Evolutionary conservation across 2,888 invertebrate species (phyloP).

Genomic region (Monochamus alternatus): DNA sequence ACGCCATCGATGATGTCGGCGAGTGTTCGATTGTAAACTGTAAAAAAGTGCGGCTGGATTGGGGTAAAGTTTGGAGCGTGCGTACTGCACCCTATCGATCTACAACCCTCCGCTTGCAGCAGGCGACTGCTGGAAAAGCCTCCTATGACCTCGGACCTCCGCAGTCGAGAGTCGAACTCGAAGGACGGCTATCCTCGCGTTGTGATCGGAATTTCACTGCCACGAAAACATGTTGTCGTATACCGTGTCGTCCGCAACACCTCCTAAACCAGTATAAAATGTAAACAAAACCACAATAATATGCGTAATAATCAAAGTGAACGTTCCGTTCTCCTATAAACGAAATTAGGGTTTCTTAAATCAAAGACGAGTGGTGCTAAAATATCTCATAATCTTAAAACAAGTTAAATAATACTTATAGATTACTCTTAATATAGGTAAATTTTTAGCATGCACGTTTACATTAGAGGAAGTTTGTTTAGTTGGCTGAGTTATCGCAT

Average conservation of each 20-base stretch:
- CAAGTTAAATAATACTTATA: constrained; percentile 19
- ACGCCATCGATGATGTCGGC: constrained; percentile 40
- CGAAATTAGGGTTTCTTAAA: constrained; percentile 19
- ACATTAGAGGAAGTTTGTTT: constrained; percentile 18
- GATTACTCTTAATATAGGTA: constrained; percentile 17
- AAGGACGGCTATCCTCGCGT: constrained; percentile 44
- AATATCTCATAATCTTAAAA: constrained; percentile 9
- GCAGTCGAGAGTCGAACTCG: constrained; percentile 65
- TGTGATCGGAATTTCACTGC: constrained; percentile 49
- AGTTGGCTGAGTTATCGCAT: constrained; percentile 24
- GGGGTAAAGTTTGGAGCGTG: constrained; percentile 56
- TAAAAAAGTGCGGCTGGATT: constrained; percentile 39
- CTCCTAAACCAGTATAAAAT: constrained; percentile 10
- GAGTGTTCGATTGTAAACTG: constrained; percentile 44
- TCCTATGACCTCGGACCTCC: constrained; percentile 71
- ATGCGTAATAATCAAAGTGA: constrained; percentile 25
- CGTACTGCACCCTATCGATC: constrained; percentile 57
- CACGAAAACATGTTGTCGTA: constrained; percentile 39
- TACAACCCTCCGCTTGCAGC: constrained; percentile 68
- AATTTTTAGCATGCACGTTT: constrained; percentile 24
- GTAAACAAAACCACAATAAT: constrained; percentile 12
- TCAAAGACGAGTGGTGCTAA: constrained; percentile 27
- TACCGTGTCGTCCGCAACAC: constrained; percentile 18
- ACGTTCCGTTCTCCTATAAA: constrained; percentile 14
- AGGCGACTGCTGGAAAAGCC: constrained; percentile 73